Conservation (phyloP, 2,797 vertebrate species). For the Astyanax mexicanus region DNA sequence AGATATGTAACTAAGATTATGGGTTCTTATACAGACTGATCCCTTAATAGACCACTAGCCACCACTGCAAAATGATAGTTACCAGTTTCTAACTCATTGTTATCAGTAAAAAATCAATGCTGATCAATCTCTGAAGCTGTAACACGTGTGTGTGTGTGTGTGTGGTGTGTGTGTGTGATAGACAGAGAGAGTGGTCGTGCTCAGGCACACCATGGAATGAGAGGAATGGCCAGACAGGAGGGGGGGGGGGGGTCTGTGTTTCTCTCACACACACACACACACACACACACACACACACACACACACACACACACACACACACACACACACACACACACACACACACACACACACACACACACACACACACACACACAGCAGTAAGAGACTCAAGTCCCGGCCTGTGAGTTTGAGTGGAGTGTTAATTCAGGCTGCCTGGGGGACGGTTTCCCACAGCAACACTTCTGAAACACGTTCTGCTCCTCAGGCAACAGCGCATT, state of each 20-base stretch:
- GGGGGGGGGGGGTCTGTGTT: conserved; percentile 61
- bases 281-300: conserved; percentile 28
- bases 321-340: conserved; percentile 25
- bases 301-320: conserved; percentile 27
- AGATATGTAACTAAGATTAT: too few relatives aligned
- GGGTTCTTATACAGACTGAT: too few relatives aligned
- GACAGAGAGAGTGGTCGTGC: conserved; percentile 63
- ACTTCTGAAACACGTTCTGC: conserved; percentile 37
- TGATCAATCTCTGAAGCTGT: not conserved
- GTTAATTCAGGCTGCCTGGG: conserved; percentile 10
- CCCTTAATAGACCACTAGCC: too few relatives aligned
- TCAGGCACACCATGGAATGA: conserved; percentile 78
- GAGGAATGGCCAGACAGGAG: conserved; percentile 70
- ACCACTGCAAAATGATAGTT: too few relatives aligned
- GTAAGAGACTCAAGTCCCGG: conserved; percentile 31
- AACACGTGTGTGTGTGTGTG: not conserved
- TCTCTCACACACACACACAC: conserved; percentile 23
- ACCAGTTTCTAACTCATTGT: too few relatives aligned
- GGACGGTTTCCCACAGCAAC: conserved; percentile 55
- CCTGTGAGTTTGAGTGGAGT: conserved; percentile 26
- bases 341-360: conserved; percentile 26
- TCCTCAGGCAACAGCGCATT: conserved; percentile 34
- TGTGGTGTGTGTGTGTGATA: not conserved
- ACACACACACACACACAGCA: conserved; percentile 28
- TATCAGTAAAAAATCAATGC: too few relatives aligned